A percentile compares a stretch with the other conserved stretches of the same genome.
Evolutionary conservation across 2,113 vertebrate species (phyloP).

Genomic region (Anguilla rostrata): DNA sequence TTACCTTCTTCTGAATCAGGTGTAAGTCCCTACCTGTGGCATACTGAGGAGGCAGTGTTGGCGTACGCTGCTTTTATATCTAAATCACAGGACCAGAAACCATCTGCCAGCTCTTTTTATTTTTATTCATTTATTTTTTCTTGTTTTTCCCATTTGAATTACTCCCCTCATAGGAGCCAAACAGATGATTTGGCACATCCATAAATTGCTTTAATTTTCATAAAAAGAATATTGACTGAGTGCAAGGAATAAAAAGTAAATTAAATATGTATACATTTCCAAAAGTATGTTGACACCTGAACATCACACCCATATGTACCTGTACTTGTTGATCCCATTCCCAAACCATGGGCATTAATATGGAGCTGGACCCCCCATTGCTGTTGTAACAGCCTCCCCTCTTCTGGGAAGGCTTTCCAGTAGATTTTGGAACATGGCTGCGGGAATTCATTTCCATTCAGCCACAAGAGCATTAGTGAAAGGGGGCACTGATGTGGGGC

Average conservation of each 20-base stretch:
- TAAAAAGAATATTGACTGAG: not conserved
- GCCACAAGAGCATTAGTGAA: too few species aligned
- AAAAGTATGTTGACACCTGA: not conserved
- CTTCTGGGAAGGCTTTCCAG: too few species aligned
- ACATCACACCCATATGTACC: too few species aligned
- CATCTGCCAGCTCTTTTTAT: not conserved
- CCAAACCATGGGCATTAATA: too few species aligned
- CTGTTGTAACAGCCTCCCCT: too few species aligned
- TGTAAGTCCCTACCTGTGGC: not conserved
- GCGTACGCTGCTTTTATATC: slow-evolving; percentile 5
- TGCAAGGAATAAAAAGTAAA: not conserved
- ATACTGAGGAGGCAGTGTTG: not conserved
- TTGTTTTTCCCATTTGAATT: slow-evolving; percentile 1
- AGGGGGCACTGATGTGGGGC: too few species aligned
- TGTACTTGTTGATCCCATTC: too few species aligned
- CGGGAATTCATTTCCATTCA: too few species aligned
- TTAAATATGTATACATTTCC: too few species aligned
- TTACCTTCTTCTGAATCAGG: not conserved
- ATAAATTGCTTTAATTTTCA: slow-evolving; percentile 5
- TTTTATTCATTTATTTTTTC: too few species aligned
- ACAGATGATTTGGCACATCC: not conserved
- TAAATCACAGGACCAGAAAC: slow-evolving; percentile 10
- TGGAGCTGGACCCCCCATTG: too few species aligned
- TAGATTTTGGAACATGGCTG: too few species aligned
- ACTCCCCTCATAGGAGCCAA: not conserved